A percentile compares a stretch with the other conserved stretches of the same genome.
Evolutionary conservation across 2,797 vertebrate species (phyloP).

Genomic region (Melanotaenia boesemani): DNA sequence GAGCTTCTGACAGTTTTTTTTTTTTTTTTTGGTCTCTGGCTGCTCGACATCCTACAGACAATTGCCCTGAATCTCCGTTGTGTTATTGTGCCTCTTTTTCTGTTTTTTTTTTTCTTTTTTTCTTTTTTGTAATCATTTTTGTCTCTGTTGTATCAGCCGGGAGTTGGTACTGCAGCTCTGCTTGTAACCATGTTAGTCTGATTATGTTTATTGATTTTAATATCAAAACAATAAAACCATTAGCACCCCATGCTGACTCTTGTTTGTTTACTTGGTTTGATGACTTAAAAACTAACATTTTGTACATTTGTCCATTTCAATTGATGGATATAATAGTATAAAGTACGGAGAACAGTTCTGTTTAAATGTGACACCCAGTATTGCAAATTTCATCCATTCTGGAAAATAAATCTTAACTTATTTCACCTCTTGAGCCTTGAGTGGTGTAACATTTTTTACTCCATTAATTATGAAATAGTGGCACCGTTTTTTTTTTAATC

Average conservation of each 20-base stretch:
- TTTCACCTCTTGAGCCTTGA: no score
- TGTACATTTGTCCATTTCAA: not conserved
- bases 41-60: slow-evolving; percentile 68
- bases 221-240: slow-evolving; percentile 87
- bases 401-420: no score
- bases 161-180: slow-evolving; percentile 85
- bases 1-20: slow-evolving; percentile 65
- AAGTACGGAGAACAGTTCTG: not conserved
- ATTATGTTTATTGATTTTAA: slow-evolving; percentile 89
- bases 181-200: slow-evolving; percentile 89
- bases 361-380: not conserved
- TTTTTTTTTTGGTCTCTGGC: slow-evolving; percentile 50
- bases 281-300: not conserved
- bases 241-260: slow-evolving; percentile 74
- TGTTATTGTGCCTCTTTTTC: slow-evolving; percentile 84
- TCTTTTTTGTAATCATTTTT: slow-evolving; percentile 67
- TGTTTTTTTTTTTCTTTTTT: slow-evolving; percentile 50
- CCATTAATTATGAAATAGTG: no score
- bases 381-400: not conserved
- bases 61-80: slow-evolving; percentile 73
- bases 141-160: slow-evolving; percentile 83
- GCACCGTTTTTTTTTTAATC: no score
- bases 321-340: not conserved
- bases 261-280: slow-evolving; percentile 12
- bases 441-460: no score